phyloP scores from a whole-genome alignment of 2,888 invertebrate species.

The Aelia acuminata region DNA sequence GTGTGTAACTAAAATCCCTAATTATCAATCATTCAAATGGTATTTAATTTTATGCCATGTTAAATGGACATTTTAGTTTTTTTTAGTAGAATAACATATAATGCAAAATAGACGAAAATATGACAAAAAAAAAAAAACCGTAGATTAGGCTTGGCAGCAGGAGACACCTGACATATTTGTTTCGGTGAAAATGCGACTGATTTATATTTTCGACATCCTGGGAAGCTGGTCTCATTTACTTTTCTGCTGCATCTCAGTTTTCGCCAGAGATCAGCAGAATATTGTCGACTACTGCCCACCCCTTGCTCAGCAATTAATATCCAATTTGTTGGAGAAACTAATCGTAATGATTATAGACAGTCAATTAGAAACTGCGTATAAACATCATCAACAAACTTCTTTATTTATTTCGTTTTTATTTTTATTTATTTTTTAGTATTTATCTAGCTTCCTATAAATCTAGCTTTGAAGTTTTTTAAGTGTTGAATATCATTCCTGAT shows the following conservation, averaged over 20 bases:
- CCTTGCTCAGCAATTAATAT: not conserved
- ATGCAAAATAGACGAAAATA: not conserved
- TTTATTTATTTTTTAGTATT: no score
- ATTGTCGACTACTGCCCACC: not conserved
- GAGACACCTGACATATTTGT: not conserved
- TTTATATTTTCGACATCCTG: not conserved
- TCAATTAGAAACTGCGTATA: not conserved
- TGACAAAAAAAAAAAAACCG: not conserved
- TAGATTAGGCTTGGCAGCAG: not conserved
- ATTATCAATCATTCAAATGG: no score
- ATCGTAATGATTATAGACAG: not conserved
- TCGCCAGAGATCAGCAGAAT: not conserved
- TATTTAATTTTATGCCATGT: no score
- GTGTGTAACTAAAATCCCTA: no score
- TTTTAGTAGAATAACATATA: not conserved
- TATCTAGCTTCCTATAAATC: no score
- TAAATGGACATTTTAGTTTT: no score
- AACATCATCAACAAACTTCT: no score
- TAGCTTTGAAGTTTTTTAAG: no score
- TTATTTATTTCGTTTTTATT: no score
- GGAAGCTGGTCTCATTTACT: not conserved
- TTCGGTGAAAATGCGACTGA: not conserved
- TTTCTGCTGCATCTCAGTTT: slow-evolving; percentile 14
- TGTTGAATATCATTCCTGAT: no score
- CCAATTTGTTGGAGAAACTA: not conserved